Evolutionary conservation across 2,888 invertebrate species (phyloP), one percentile per base, ranked within the genome.

Genomic region (Rhagonycha lutea): DNA sequence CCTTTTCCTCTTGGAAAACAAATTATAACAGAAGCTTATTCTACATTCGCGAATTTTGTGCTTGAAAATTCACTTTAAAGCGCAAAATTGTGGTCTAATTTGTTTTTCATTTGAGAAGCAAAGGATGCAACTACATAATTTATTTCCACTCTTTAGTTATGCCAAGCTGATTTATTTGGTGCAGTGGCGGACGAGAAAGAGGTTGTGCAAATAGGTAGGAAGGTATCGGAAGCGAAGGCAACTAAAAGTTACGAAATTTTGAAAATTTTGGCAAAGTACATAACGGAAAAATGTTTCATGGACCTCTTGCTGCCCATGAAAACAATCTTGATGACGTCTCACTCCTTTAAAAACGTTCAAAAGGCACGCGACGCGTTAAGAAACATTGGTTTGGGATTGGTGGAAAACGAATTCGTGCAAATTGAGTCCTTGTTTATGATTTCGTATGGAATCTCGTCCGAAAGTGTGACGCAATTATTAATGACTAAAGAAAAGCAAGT

Each of bases 171-270:
- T 87, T 89, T 98, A 61, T 98, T 98, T 85, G 97, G 97, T 0
- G 90, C 92, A 12, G 89, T 95, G 4, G 93, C 95, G 0, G 98
- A 98, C 85, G 98, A 99, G 87, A 98, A 98, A 86, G 96, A 98
- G 88, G 92, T 98, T 0, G 91, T 92, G 0, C 95, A 95, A 84
- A 92, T 98, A 26, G 92, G 92, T 7, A 91, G 92, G 11, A 96
- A 96, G 86, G 92, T 94, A 0, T 92, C 94, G 0, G 96, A 96
- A 89, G 96, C 96, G 0, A 94, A 94, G 84, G 92, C 94, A 0
- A 92, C 94, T 67, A 98, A 97, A 87, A 96, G 97, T 83, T 96
- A 92, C 81, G 93, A 96, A 11, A 96, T 96, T 0, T 91, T 97
- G 65, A 92, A 94, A 85, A 94, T 98, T 75, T 88, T 96, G 0